Percentiles rank a stretch among this genome's conserved stretches.
phyloP scores from a whole-genome alignment of 2,797 vertebrate species.

The Picus viridis region DNA sequence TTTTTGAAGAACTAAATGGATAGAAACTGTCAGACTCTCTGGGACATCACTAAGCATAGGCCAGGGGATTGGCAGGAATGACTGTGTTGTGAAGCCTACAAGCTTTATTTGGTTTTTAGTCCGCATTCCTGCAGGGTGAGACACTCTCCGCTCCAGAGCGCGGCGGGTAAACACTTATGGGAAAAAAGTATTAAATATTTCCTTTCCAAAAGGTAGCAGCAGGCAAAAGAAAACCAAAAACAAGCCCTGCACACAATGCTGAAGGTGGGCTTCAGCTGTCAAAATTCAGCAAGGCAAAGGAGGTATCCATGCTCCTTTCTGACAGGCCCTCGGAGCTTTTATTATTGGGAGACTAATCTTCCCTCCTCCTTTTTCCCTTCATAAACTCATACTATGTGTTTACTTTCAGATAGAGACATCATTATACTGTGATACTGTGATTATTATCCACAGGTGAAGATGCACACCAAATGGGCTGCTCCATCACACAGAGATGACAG shows the following conservation, averaged over 20 bases:
- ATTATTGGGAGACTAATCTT: background rate
- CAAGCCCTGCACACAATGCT: background rate
- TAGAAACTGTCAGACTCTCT: slow-evolving; percentile 35
- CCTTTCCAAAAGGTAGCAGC: slow-evolving; percentile 53
- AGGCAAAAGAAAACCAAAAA: slow-evolving; percentile 42
- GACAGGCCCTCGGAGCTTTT: background rate
- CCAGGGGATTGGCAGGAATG: slow-evolving; percentile 52
- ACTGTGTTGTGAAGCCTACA: slow-evolving; percentile 49
- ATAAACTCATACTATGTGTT: background rate
- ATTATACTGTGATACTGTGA: too few relatives aligned
- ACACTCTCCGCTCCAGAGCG: slow-evolving; percentile 41
- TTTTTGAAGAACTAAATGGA: slow-evolving; percentile 28
- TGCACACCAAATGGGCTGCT: background rate
- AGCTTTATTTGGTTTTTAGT: slow-evolving; percentile 70
- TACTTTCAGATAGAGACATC: background rate
- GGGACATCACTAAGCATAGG: slow-evolving; percentile 54
- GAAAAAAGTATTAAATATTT: slow-evolving; percentile 71
- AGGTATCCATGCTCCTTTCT: background rate
- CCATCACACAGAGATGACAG: background rate
- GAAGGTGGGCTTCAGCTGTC: background rate
- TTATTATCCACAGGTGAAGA: background rate
- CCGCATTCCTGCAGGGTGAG: slow-evolving; percentile 69
- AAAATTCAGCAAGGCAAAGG: background rate
- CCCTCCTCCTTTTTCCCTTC: background rate
- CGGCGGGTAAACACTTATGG: slow-evolving; percentile 62